These are phyloP conservation scores for Dolichoris vasculosae DNA, from an alignment of 1,140 invertebrate species.

Conservation along the genomic window DNA sequence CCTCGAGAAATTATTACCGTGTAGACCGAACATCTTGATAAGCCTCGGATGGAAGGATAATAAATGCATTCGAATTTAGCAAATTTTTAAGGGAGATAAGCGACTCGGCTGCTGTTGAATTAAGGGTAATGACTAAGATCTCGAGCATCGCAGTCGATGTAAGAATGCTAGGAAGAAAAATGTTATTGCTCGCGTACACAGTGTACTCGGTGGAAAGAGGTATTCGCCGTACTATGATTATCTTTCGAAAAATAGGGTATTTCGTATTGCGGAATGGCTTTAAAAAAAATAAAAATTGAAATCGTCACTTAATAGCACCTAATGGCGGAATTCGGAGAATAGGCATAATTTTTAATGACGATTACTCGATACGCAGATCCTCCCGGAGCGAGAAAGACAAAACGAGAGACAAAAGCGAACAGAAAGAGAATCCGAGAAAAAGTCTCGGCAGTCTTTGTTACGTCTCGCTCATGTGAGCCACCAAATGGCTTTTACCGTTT, in stretches of 20 bases:
- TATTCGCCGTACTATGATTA: background rate
- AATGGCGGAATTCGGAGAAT: conserved; percentile 5
- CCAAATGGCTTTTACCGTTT: conserved; percentile 42
- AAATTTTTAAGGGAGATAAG: background rate
- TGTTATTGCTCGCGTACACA: background rate
- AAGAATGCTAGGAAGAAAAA: background rate
- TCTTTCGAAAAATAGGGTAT: conserved; percentile 9
- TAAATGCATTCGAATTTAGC: background rate
- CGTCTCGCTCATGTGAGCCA: conserved; percentile 33
- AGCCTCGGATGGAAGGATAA: background rate
- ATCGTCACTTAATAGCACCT: conserved; percentile 13
- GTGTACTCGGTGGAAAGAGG: background rate
- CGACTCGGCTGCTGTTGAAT: background rate
- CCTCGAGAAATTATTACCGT: background rate
- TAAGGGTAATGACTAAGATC: conserved; percentile 11
- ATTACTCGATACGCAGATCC: conserved; percentile 8
- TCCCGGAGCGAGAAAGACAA: background rate
- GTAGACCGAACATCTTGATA: background rate
- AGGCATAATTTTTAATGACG: conserved; percentile 7
- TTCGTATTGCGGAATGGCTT: background rate
- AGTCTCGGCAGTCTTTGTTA: conserved; percentile 12
- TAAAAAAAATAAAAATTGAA: background rate
- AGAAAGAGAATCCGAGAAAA: background rate
- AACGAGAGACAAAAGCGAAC: background rate
- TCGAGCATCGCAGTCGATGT: background rate